Percentiles rank a stretch among this genome's conserved stretches.
phyloP scores from a whole-genome alignment of 2,797 vertebrate species.

The Apogon talboti region DNA sequence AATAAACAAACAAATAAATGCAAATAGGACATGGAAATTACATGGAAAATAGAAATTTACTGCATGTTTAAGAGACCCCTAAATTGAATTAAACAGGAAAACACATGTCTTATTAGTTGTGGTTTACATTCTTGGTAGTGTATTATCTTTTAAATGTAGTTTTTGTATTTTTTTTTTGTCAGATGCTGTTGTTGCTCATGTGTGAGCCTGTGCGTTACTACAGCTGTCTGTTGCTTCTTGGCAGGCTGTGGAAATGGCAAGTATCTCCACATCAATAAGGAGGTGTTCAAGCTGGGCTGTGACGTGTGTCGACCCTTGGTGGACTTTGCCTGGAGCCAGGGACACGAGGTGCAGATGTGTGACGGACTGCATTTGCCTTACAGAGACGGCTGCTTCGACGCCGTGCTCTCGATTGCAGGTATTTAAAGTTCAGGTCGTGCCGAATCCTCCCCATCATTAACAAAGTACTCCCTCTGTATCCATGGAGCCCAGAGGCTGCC shows the following conservation, averaged over 20 bases:
- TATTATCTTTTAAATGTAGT: too few species aligned
- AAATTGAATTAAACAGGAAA: too few species aligned
- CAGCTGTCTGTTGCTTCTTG: slow-evolving; percentile 32
- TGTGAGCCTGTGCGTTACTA: not conserved
- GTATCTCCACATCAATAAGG: slow-evolving; percentile 86
- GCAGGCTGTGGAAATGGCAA: slow-evolving; percentile 87
- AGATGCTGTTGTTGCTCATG: not conserved
- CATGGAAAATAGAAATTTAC: too few species aligned
- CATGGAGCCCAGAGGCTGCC: slow-evolving; percentile 13
- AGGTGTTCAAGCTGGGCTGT: slow-evolving; percentile 84
- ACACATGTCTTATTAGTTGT: too few species aligned
- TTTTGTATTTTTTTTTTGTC: too few species aligned
- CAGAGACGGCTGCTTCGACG: slow-evolving; percentile 79
- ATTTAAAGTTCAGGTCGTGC: not conserved
- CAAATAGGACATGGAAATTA: too few species aligned
- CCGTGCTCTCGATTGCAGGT: slow-evolving; percentile 83
- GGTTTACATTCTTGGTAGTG: too few species aligned
- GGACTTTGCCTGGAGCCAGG: slow-evolving; percentile 81
- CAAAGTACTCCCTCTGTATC: slow-evolving; percentile 6
- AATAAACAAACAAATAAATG: too few species aligned
- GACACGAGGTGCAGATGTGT: slow-evolving; percentile 80
- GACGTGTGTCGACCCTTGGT: slow-evolving; percentile 83
- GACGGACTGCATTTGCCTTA: slow-evolving; percentile 82
- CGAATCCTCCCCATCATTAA: not conserved
- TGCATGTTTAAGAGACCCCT: too few species aligned